A percentile compares a stretch with the other conserved stretches of the same genome.
These are phyloP conservation scores for Heterochromis multidens DNA, from an alignment of 2,113 vertebrate genomes.

Conservation along the genomic window DNA sequence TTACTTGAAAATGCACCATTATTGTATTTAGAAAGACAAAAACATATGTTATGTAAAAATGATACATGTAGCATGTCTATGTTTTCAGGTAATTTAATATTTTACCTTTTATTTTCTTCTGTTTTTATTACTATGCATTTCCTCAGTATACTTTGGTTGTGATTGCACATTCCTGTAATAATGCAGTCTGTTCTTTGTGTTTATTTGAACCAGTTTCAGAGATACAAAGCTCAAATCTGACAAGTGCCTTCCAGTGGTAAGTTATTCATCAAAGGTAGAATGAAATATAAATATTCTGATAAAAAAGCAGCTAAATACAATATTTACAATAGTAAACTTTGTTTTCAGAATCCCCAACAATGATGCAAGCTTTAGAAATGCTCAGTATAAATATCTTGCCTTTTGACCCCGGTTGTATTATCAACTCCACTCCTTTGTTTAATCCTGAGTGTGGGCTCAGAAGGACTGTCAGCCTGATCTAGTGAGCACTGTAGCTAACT, in stretches of 20 bases:
- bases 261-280: not conserved
- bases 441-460: constrained; percentile 16
- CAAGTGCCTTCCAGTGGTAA: not conserved
- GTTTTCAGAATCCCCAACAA: not conserved
- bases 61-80: fast-evolving
- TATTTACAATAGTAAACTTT: not conserved
- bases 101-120: too few relatives aligned
- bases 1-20: not conserved
- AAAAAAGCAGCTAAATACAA: not conserved
- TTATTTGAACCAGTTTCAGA: not conserved
- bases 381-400: constrained; percentile 13
- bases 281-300: not conserved
- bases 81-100: not conserved
- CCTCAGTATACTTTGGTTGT: not conserved
- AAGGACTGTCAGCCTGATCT: not conserved
- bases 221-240: not conserved
- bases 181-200: not conserved
- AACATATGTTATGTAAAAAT: not conserved
- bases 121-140: not conserved
- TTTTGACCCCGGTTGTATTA: constrained; percentile 51
- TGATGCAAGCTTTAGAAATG: not conserved
- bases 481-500: not conserved
- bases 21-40: not conserved
- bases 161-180: not conserved
- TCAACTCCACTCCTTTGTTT: constrained; percentile 31